Evolutionary conservation across 2,888 invertebrate genomes (phyloP).

Genomic region (Luffia ferchaultella): DNA sequence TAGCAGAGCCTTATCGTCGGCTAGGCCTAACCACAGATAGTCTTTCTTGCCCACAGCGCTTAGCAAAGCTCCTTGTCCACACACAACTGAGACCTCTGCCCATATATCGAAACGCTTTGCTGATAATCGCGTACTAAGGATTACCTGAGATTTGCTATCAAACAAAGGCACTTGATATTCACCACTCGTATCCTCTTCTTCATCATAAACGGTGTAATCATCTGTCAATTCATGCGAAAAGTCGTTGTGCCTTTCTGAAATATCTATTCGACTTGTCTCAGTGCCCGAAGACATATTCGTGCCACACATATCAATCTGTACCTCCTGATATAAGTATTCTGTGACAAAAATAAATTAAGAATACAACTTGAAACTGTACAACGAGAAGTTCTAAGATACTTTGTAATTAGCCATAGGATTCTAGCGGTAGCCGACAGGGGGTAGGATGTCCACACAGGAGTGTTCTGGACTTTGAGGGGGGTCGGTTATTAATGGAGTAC

Average conservation of each 20-base stretch:
- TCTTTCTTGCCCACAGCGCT: constrained; percentile 49
- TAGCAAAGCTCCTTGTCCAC: constrained; percentile 42
- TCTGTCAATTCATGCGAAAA: constrained; percentile 38
- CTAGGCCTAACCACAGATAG: constrained; percentile 54
- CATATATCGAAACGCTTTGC: constrained; percentile 54
- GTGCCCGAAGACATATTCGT: background rate
- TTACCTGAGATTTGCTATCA: constrained; percentile 44
- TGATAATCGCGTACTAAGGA: constrained; percentile 40
- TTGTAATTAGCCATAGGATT: too few species aligned
- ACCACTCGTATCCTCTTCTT: constrained; percentile 1
- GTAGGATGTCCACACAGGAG: constrained; percentile 48
- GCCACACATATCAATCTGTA: background rate
- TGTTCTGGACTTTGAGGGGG: constrained; percentile 27
- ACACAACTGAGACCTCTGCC: constrained; percentile 52
- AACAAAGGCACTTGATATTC: constrained; percentile 44
- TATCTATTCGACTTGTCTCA: background rate
- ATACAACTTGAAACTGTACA: too few species aligned
- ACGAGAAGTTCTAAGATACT: too few species aligned
- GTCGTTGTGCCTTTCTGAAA: background rate
- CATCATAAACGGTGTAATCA: constrained; percentile 20
- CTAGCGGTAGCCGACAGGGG: constrained; percentile 57
- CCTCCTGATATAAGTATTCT: background rate
- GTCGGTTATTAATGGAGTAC: background rate
- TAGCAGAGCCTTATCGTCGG: constrained; percentile 39
- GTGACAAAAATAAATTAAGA: background rate